phyloP scores from a whole-genome alignment of 2,797 vertebrate genomes.

The Neostethus bicornis region DNA sequence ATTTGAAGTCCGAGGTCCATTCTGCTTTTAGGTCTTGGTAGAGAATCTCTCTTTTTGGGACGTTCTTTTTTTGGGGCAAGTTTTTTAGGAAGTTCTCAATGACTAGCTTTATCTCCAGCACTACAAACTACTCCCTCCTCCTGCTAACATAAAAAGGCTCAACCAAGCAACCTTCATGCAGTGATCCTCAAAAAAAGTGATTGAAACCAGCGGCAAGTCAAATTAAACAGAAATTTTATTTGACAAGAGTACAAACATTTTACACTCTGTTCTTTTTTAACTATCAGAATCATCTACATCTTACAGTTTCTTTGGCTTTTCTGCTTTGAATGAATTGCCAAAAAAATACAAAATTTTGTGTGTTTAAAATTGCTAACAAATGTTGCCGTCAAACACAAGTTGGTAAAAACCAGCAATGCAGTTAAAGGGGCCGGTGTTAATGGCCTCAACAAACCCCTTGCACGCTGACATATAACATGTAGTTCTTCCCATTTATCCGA shows the following conservation, averaged over 20 bases:
- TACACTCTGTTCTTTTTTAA: conserved; percentile 49
- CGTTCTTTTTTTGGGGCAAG: too few relatives aligned
- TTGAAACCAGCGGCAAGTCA: conserved; percentile 21
- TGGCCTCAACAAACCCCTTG: conserved; percentile 20
- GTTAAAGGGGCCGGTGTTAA: conserved; percentile 27
- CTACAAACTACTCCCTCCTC: too few relatives aligned
- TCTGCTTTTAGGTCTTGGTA: too few relatives aligned
- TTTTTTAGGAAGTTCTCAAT: too few relatives aligned
- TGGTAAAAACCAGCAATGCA: conserved; percentile 12
- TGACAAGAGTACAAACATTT: conserved; percentile 44
- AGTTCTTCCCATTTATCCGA: conserved; percentile 26
- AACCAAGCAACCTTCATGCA: too few relatives aligned
- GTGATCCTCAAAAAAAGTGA: not conserved
- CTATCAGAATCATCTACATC: conserved; percentile 58
- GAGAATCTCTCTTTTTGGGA: too few relatives aligned
- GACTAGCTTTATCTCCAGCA: too few relatives aligned
- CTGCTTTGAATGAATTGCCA: conserved; percentile 31
- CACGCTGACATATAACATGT: conserved; percentile 33
- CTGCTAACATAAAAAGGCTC: too few relatives aligned
- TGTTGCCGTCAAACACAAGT: conserved; percentile 46
- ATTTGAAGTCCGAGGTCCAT: too few relatives aligned
- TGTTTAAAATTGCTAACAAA: conserved; percentile 68
- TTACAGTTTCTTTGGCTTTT: conserved; percentile 48
- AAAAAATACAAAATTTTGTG: conserved; percentile 59
- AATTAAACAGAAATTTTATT: conserved; percentile 24